Evolutionary conservation across 2,113 vertebrate species (phyloP), one percentile per base, ranked within the genome.

Genomic region (Eretmochelys imbricata): DNA sequence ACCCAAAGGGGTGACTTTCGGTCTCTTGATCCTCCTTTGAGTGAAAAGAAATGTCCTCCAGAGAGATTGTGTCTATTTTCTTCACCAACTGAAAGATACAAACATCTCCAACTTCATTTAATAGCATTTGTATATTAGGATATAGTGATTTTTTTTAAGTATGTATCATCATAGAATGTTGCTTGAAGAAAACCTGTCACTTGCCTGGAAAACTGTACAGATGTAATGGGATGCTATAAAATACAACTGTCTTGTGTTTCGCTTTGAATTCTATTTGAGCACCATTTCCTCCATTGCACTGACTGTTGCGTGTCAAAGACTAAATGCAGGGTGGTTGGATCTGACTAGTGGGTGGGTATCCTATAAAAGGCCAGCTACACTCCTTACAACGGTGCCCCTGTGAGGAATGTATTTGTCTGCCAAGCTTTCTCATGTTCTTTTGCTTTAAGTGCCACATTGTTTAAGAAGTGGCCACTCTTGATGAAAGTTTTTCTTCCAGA

Each of bases 201-300:
- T 84, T 85, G 51, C 69, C 86, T 90, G 82, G 93, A 35, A 48
- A 80, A 57, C 78, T 80, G 48, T 80, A 46, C 48, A 80, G 80
- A 31, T 29, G 53, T 95, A 72, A 72, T 22, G n/a, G 17, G n/a
- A 69, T 29, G 24, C 78, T 80, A 57, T 94, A 53, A 97, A 97
- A 97, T 95, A 96, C 82, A 96, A 72, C 82, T 84, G 11, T n/a
- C 38, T 42, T 59, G 31, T 48, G 82, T 76, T 85, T 92, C 92
- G 72, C 88, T 86, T 85, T 89, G 29, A 1, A 2, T 83, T 91
- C 76, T 93, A 46, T 91, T 53, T 1, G 79, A 82, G 7, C 2
- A 4, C 48, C 54, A 9, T 93, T 72, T 92, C 51, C 57, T 75
- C 51, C 49, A 79, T 93, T 88, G 31, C 17, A 35, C 14, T n/a